Percentiles rank a stretch among this genome's conserved stretches.
phyloP scores from a whole-genome alignment of 2,888 invertebrate genomes.

The Adelphocoris suturalis region DNA sequence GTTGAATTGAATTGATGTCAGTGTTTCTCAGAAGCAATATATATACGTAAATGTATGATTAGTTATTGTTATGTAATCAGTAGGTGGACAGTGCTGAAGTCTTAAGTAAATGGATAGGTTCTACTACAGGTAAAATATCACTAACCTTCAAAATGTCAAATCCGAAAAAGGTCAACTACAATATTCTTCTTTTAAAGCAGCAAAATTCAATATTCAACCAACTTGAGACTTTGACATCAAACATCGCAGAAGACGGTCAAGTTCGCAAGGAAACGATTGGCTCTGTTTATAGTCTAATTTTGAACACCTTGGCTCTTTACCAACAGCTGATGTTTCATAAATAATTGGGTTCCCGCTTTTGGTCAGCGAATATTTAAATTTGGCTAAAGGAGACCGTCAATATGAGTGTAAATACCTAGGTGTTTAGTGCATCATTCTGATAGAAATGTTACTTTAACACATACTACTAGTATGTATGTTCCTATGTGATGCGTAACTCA shows the following conservation, averaged over 20 bases:
- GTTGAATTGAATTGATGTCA: too few species aligned
- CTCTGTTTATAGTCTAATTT: constrained; percentile 25
- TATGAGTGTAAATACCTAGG: too few species aligned
- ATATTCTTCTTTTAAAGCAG: neutral
- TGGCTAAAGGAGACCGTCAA: too few species aligned
- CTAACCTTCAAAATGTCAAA: constrained; percentile 3
- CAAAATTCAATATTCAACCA: neutral
- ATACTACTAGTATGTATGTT: too few species aligned
- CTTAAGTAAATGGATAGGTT: too few species aligned
- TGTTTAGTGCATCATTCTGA: too few species aligned
- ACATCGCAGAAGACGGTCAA: neutral
- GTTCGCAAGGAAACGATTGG: constrained; percentile 7
- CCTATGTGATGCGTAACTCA: too few species aligned
- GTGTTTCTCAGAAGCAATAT: too few species aligned
- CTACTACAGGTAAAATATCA: neutral
- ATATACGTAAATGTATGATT: too few species aligned
- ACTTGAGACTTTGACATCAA: neutral
- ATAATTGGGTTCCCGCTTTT: neutral
- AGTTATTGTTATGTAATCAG: too few species aligned
- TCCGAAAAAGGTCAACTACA: neutral
- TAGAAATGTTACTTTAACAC: too few species aligned
- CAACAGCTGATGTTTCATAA: neutral
- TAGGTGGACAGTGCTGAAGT: too few species aligned
- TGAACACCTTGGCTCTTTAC: neutral
- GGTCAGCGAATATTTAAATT: neutral